A percentile compares a stretch with the other conserved stretches of the same genome.
These are phyloP conservation scores for Microplitis demolitor DNA, from an alignment of 1,140 invertebrate species.

Conservation along the genomic window DNA sequence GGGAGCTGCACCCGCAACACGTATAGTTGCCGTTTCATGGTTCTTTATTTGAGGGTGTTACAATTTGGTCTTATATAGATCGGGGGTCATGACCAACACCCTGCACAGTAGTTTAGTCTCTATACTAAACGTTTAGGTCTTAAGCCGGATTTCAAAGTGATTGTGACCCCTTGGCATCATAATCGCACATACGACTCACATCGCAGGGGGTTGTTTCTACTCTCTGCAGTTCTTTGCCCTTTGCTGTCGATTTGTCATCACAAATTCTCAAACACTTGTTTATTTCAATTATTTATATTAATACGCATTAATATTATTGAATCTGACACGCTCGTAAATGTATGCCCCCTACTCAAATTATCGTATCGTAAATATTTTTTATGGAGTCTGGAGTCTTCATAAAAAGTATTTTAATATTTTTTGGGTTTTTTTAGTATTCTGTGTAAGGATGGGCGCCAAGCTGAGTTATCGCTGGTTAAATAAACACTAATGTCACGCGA, in stretches of 20 bases:
- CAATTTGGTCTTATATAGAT: constrained; percentile 23
- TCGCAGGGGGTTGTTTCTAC: neutral
- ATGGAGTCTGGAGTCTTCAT: no score
- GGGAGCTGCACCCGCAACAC: constrained; percentile 30
- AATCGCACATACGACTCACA: neutral
- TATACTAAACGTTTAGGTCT: constrained; percentile 49
- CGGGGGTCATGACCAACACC: constrained; percentile 35
- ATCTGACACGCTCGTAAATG: no score
- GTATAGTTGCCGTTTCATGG: constrained; percentile 50
- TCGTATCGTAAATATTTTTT: neutral
- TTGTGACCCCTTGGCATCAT: constrained; percentile 26
- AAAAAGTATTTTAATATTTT: no score
- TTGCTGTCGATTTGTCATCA: neutral
- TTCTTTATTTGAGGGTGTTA: constrained; percentile 50
- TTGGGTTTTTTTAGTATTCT: neutral
- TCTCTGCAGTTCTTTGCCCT: neutral
- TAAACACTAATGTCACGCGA: constrained; percentile 35
- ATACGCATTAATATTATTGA: neutral
- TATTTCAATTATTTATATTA: neutral
- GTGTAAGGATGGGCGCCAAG: constrained; percentile 34
- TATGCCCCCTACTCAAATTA: no score
- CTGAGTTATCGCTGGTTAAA: constrained; percentile 38
- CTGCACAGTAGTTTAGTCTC: neutral
- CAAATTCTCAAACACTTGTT: neutral
- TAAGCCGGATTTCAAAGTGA: constrained; percentile 45